Evolutionary conservation across 2,113 vertebrate species (phyloP), one percentile per base, ranked within the genome.

Genomic region (Malurus cyaneus): DNA sequence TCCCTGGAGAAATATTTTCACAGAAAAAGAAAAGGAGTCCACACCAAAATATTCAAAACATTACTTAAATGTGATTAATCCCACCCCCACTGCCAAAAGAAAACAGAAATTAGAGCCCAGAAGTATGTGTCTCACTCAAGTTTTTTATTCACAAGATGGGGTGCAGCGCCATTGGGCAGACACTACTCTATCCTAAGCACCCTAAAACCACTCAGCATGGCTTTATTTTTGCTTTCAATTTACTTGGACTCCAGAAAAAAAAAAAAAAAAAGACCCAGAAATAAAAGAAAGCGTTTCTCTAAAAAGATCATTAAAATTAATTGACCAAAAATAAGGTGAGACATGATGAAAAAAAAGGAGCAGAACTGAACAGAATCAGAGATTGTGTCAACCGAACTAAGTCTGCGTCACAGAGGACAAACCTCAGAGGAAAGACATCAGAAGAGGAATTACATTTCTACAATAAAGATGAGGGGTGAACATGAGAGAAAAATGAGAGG

Each of bases 331-430:
- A 72, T 72, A 69, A 67, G 9, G 10, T 8, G 46, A 85, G 42
- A 66, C 9, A n/a, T 1, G 5, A 34, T 14, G 3, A 3, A 7
- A 7, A 14, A 32, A 24, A 24, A 12, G 5, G 6, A 64, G 24
- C 41, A 83, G 70, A 86, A 88, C 29, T 32, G 36, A 91, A 91
- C 26, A 91, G 59, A 86, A 86, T 31, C 42, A n/a, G 49, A 71
- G 42, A 89, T 59, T 32, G 18, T 84, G 77, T 60, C 84, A 80
- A 89, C 60, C 2, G 10, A 80, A 69, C 69, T 32, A 86, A 71
- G 72, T 66, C 67, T 94, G 84, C 94, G 29, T 96, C 89, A 92
- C 79, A 93, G 66, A 93, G 64, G 50, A 93, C 77, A 96, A 94
- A 59, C 80, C 82, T 92, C 83, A 86, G 64, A 95, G 60, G 26